phyloP scores from a whole-genome alignment of 2,113 vertebrate species.

The Epinephelus fuscoguttatus region DNA sequence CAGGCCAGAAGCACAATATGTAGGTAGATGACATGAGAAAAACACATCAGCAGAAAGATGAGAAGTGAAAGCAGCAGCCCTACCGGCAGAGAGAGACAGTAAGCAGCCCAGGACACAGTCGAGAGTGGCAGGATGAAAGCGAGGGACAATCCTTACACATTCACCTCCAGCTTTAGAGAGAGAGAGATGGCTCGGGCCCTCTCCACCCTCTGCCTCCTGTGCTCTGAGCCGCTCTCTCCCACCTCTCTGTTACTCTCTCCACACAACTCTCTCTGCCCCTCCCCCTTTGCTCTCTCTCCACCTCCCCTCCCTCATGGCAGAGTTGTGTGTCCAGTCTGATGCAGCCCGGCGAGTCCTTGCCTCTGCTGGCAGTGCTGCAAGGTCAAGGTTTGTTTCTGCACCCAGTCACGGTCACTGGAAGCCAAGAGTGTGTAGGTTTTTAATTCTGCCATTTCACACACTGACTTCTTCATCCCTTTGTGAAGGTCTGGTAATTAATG shows the following conservation, averaged over 20 bases:
- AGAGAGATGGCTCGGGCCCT: conserved; percentile 74
- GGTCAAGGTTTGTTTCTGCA: conserved; percentile 78
- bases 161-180: conserved; percentile 71
- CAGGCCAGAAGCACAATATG: conserved; percentile 6
- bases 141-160: conserved; percentile 60
- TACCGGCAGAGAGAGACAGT: conserved; percentile 57
- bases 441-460: conserved; percentile 8
- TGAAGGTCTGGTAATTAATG: conserved; percentile 35
- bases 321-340: conserved; percentile 56
- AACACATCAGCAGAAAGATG: not conserved
- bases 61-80: conserved; percentile 46
- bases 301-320: conserved; percentile 38
- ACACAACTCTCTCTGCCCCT: conserved; percentile 47
- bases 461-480: not conserved
- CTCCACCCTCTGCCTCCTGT: conserved; percentile 38
- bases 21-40: conserved; percentile 1
- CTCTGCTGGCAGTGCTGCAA: conserved; percentile 75
- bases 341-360: conserved; percentile 47
- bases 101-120: conserved; percentile 35
- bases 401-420: not conserved
- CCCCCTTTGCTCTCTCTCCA: conserved; percentile 41
- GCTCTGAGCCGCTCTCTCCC: conserved; percentile 44
- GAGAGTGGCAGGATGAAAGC: conserved; percentile 36
- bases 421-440: not conserved
- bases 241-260: conserved; percentile 56